phyloP scores from a whole-genome alignment of 2,888 invertebrate genomes.

The Tubulanus polymorphus region DNA sequence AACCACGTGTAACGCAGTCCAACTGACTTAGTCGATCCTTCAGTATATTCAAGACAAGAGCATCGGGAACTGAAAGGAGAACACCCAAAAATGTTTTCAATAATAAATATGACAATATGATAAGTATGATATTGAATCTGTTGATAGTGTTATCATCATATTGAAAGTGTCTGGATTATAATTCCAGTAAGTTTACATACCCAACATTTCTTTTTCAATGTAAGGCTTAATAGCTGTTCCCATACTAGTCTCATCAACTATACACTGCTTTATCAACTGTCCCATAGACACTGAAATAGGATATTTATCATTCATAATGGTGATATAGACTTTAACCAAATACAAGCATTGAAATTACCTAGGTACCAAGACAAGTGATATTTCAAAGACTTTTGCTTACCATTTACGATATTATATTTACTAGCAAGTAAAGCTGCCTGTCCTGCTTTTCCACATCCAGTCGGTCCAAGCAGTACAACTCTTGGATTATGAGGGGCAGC shows the following conservation, averaged over 20 bases:
- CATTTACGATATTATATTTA: conserved; percentile 53
- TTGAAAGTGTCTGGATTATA: too few species aligned
- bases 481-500: conserved; percentile 52
- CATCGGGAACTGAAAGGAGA: conserved; percentile 46
- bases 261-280: conserved; percentile 49
- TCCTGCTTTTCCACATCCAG: conserved; percentile 50
- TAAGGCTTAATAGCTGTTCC: conserved; percentile 48
- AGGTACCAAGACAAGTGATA: not conserved
- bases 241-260: conserved; percentile 44
- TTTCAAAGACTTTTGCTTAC: too few species aligned
- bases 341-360: not conserved
- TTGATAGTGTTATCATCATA: too few species aligned
- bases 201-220: conserved; percentile 41
- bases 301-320: too few species aligned
- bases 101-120: too few species aligned
- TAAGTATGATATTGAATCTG: too few species aligned
- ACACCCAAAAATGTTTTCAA: too few species aligned
- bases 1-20: conserved; percentile 51
- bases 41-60: conserved; percentile 45
- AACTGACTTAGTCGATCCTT: conserved; percentile 45
- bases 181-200: conserved; percentile 32
- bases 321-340: too few species aligned
- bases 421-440: conserved; percentile 50
- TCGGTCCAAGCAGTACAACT: conserved; percentile 49
- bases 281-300: conserved; percentile 49